These are phyloP conservation scores for Noctilio leporinus DNA, from an alignment of 2,113 vertebrate species.

Conservation along the genomic window DNA sequence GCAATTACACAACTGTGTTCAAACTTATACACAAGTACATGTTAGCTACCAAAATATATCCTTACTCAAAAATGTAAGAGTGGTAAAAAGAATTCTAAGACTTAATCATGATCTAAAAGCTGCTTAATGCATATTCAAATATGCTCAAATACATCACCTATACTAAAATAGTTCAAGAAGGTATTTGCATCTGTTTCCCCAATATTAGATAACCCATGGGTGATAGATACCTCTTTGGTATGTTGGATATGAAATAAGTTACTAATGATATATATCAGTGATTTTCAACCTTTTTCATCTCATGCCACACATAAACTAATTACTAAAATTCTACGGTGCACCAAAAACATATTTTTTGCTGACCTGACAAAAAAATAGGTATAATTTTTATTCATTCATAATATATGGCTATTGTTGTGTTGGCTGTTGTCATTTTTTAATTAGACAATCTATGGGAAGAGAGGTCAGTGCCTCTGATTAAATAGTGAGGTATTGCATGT, in stretches of 20 bases:
- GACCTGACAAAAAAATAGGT: background rate
- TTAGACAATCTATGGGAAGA: background rate
- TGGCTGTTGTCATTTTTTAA: background rate
- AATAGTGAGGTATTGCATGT: background rate
- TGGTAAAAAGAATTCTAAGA: conserved; percentile 71
- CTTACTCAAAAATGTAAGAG: conserved; percentile 71
- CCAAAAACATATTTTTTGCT: background rate
- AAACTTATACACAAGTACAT: conserved; percentile 78
- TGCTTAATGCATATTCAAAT: conserved; percentile 64
- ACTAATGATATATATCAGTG: background rate
- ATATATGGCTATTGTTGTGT: background rate
- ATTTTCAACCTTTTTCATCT: background rate
- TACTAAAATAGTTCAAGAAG: conserved; percentile 50
- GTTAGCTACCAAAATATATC: conserved; percentile 70
- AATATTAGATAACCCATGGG: conserved; percentile 43
- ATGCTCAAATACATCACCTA: conserved; percentile 66
- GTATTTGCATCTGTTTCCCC: background rate
- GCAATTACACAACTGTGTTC: conserved; percentile 79
- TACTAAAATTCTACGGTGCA: background rate
- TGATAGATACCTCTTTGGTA: conserved; percentile 73
- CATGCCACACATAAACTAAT: background rate
- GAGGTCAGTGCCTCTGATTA: background rate
- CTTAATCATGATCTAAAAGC: conserved; percentile 59
- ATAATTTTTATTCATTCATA: background rate
- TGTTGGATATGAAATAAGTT: conserved; percentile 69